Evolutionary conservation across 1,140 invertebrate genomes (phyloP).

Genomic region (Linepithema humile): DNA sequence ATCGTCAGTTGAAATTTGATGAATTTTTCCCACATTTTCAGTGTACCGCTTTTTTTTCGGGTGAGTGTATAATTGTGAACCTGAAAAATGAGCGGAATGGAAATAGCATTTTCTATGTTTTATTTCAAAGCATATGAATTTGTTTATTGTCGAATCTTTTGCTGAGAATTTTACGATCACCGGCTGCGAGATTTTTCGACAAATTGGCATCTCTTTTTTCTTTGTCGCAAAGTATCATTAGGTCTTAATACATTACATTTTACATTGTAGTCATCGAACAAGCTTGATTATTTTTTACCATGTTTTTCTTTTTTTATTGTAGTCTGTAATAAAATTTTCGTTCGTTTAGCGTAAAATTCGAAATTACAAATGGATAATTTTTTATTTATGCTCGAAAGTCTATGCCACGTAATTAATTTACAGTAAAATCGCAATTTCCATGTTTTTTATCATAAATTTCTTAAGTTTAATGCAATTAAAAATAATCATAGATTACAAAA

Average conservation of each 20-base stretch:
- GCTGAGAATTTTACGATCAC: not conserved
- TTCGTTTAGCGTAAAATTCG: not conserved
- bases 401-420: no score
- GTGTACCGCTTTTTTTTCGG: no score
- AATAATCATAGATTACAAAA: no score
- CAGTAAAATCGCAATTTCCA: no score
- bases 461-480: no score
- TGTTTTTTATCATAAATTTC: no score
- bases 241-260: not conserved
- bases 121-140: not conserved
- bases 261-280: not conserved
- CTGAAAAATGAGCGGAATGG: constrained; percentile 14
- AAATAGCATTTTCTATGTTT: not conserved
- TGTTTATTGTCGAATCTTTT: not conserved
- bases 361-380: not conserved
- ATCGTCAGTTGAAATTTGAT: no score
- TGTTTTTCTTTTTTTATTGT: not conserved
- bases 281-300: not conserved
- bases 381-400: not conserved
- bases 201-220: not conserved
- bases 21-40: no score
- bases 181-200: not conserved
- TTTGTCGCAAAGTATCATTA: constrained; percentile 11
- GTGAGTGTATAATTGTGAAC: constrained; percentile 21
- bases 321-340: no score